Evolutionary conservation across 2,888 invertebrate species (phyloP).

Genomic region (Neoaliturus tenellus): DNA sequence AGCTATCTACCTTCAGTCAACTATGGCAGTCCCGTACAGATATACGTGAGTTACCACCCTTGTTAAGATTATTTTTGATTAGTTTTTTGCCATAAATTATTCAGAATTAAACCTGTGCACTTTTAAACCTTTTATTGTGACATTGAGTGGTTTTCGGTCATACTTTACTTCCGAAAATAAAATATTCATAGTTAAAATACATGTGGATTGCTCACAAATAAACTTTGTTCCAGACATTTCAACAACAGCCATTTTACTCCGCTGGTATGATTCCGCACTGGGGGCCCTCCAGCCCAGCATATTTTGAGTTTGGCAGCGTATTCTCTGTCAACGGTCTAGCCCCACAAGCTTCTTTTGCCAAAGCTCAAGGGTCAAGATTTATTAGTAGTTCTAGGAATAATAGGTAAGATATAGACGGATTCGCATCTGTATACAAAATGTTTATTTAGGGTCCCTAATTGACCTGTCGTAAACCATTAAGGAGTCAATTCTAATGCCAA

Average conservation of each 20-base stretch:
- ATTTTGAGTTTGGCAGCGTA: slow-evolving; percentile 82
- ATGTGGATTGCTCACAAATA: no score
- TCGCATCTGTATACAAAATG: no score
- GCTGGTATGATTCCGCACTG: slow-evolving; percentile 77
- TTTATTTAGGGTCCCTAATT: no score
- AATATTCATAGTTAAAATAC: no score
- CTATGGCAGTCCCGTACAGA: slow-evolving; percentile 72
- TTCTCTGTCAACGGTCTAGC: slow-evolving; percentile 85
- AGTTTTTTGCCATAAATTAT: no score
- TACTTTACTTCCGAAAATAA: no score
- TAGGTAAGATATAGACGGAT: slow-evolving; percentile 38
- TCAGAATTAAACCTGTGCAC: no score
- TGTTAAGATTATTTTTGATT: no score
- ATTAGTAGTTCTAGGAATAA: slow-evolving; percentile 55
- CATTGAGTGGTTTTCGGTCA: no score
- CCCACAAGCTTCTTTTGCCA: slow-evolving; percentile 79
- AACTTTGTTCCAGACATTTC: slow-evolving; percentile 73
- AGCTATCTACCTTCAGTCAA: slow-evolving; percentile 76
- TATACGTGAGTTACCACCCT: slow-evolving; percentile 67
- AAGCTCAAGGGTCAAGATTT: slow-evolving; percentile 71
- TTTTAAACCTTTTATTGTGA: no score
- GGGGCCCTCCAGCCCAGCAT: slow-evolving; percentile 75
- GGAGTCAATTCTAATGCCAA: no score
- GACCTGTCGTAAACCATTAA: no score
- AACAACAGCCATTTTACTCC: slow-evolving; percentile 79